Evolutionary conservation across 2,888 invertebrate species (phyloP).

Genomic region (Ceraclea dissimilis): DNA sequence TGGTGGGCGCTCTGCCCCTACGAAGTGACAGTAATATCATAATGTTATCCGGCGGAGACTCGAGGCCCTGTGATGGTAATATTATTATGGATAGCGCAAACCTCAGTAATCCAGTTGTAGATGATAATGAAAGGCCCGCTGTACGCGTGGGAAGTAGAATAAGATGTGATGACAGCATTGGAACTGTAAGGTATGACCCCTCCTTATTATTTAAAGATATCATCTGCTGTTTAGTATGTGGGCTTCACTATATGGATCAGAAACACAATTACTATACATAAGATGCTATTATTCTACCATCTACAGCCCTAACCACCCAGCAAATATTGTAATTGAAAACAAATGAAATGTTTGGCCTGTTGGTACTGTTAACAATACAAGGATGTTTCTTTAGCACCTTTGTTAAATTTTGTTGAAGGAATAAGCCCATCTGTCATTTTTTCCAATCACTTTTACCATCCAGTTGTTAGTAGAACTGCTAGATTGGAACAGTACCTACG

Average conservation of each 20-base stretch:
- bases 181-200: slow-evolving; percentile 12
- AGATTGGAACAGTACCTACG: too few relatives aligned
- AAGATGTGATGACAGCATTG: slow-evolving; percentile 22
- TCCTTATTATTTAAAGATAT: too few relatives aligned
- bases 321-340: too few relatives aligned
- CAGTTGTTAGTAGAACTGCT: too few relatives aligned
- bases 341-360: background rate
- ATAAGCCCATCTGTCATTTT: too few relatives aligned
- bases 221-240: background rate
- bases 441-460: too few relatives aligned
- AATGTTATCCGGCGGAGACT: background rate
- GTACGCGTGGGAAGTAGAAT: slow-evolving; percentile 19
- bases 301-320: too few relatives aligned
- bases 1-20: slow-evolving; percentile 17
- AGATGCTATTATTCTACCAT: too few relatives aligned
- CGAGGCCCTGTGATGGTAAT: background rate
- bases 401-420: too few relatives aligned
- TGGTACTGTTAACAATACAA: too few relatives aligned
- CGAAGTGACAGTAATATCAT: slow-evolving; percentile 11
- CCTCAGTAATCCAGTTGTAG: background rate
- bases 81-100: background rate
- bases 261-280: too few relatives aligned
- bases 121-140: background rate
- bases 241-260: slow-evolving; percentile 11
- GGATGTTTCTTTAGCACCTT: too few relatives aligned